These are phyloP conservation scores for Enteromius trimaculatus DNA, from an alignment of 2,797 vertebrate genomes.

Conservation along the genomic window DNA sequence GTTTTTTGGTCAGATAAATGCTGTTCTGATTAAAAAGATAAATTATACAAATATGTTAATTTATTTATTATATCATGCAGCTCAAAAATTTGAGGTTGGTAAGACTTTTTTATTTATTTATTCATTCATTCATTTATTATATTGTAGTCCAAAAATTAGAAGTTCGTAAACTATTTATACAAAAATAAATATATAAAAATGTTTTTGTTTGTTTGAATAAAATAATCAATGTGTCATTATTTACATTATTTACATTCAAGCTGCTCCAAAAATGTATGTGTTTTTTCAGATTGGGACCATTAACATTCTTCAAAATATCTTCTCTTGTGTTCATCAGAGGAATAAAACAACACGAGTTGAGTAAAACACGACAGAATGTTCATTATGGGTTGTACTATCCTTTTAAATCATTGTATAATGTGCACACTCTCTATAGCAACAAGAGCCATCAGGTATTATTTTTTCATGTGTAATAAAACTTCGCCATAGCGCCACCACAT, in stretches of 20 bases:
- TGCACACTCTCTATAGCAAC: background rate
- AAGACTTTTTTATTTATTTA: no score
- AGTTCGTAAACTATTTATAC: no score
- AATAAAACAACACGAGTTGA: background rate
- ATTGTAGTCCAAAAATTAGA: no score
- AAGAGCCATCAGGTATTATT: background rate
- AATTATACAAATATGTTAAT: no score
- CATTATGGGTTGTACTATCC: background rate
- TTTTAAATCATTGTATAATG: background rate
- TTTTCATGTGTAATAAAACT: constrained; percentile 17
- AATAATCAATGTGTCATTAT: background rate
- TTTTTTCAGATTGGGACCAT: background rate
- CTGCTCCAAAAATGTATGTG: background rate
- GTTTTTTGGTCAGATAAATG: no score
- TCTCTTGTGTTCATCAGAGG: background rate
- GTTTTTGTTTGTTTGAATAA: no score
- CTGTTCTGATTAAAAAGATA: no score
- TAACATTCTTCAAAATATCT: background rate
- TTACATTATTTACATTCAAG: background rate
- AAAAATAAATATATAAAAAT: no score
- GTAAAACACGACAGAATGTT: background rate
- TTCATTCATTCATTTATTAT: no score
- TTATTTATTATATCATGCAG: no score
- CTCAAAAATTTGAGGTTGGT: no score
- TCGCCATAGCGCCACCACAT: constrained; percentile 4